Evolutionary conservation across 2,797 vertebrate species (phyloP).

Genomic region (Octomys mimax): DNA sequence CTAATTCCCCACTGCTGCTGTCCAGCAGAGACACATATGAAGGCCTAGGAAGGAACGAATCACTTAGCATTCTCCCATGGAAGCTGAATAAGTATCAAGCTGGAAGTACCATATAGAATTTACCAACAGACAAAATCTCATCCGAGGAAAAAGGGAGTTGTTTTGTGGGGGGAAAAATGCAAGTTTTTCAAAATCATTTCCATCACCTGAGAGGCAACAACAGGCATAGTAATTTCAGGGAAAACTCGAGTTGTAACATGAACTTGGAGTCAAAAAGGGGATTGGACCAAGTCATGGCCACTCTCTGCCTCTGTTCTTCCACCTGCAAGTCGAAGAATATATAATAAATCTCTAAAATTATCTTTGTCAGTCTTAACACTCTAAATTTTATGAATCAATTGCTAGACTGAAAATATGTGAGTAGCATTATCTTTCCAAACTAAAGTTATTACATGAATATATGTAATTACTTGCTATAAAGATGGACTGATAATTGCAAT

Average conservation of each 20-base stretch:
- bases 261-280: background rate
- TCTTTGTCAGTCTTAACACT: background rate
- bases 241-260: background rate
- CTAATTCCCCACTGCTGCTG: background rate
- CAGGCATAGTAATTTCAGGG: background rate
- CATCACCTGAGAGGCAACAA: background rate
- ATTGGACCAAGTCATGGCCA: background rate
- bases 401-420: background rate
- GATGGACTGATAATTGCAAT: background rate
- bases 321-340: constrained; percentile 11
- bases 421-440: constrained; percentile 12
- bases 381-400: constrained; percentile 5
- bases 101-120: background rate
- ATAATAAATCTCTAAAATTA: constrained; percentile 18
- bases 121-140: constrained; percentile 3
- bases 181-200: constrained; percentile 4
- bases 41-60: background rate
- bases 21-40: background rate
- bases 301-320: background rate
- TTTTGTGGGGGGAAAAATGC: background rate
- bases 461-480: constrained; percentile 9
- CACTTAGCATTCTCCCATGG: background rate
- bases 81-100: background rate
- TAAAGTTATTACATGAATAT: constrained; percentile 6
- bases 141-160: background rate